Percentiles rank a stretch among this genome's conserved stretches.
Conservation (phyloP, 64 coral and sea anemone genomes). For the Hydrozoanthus tunicans region DNA sequence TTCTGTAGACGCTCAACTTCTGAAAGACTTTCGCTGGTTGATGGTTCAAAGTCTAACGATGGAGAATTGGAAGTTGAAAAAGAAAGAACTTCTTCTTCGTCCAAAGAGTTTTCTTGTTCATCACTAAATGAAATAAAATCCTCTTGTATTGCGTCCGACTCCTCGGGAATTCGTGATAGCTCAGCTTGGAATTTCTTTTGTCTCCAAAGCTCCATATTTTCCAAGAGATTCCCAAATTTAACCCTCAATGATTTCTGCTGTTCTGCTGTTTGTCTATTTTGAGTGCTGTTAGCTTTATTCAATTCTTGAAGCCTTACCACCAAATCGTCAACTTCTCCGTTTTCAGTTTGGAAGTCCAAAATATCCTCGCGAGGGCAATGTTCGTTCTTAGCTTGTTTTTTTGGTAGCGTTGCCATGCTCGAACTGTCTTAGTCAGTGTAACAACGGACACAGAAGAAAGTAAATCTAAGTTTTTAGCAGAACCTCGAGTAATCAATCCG, state of each 20-base stretch:
- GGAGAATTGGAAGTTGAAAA: slow-evolving; percentile 2
- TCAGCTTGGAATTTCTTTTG: slow-evolving; percentile 20
- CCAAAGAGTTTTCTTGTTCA: neutral
- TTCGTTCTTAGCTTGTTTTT: too few species aligned
- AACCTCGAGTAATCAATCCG: too few species aligned
- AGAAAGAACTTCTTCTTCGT: neutral
- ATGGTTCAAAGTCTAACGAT: neutral
- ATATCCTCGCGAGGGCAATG: too few species aligned
- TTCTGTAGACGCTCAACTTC: slow-evolving; percentile 21
- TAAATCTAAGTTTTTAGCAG: too few species aligned
- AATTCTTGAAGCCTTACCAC: too few species aligned
- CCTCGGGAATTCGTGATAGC: slow-evolving; percentile 30
- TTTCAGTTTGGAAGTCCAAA: too few species aligned
- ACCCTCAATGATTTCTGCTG: neutral
- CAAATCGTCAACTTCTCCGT: too few species aligned
- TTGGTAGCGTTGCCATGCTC: too few species aligned
- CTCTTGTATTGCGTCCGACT: slow-evolving; percentile 3
- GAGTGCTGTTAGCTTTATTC: too few species aligned
- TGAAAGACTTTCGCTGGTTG: neutral
- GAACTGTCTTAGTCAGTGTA: too few species aligned
- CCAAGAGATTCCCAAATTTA: slow-evolving; percentile 9
- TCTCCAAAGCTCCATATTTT: slow-evolving; percentile 11
- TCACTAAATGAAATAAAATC: neutral
- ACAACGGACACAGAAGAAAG: too few species aligned
- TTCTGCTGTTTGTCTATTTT: neutral